phyloP scores from a whole-genome alignment of 2,888 invertebrate genomes.

The Chrysotoxum bicinctum region DNA sequence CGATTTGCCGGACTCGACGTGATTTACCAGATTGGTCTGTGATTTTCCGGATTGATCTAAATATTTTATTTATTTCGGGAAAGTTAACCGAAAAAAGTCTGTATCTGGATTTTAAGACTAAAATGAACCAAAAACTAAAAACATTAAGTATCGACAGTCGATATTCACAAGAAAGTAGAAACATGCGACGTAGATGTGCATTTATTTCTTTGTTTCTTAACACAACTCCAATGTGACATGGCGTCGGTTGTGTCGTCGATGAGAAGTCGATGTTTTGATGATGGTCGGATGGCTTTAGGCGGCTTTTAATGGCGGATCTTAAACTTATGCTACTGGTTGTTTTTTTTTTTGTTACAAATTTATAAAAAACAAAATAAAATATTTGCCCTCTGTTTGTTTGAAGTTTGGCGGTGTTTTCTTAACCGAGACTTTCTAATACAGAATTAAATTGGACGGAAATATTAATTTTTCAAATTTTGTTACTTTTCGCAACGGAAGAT shows the following conservation, averaged over 20 bases:
- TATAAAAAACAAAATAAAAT: background rate
- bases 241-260: background rate
- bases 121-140: too few species aligned
- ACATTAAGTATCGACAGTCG: too few species aligned
- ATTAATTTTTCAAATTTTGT: background rate
- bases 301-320: conserved; percentile 40
- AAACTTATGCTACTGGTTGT: conserved; percentile 34
- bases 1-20: too few species aligned
- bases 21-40: too few species aligned
- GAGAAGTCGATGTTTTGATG: conserved; percentile 46
- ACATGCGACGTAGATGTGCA: background rate
- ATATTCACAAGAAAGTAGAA: background rate
- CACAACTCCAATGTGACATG: conserved; percentile 28
- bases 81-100: too few species aligned
- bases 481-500: background rate
- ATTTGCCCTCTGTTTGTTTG: conserved; percentile 36
- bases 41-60: too few species aligned
- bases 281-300: conserved; percentile 12
- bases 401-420: conserved; percentile 16
- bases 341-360: background rate
- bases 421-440: background rate
- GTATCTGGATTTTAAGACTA: too few species aligned
- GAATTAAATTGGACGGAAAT: conserved; percentile 3
- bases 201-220: background rate
- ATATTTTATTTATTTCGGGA: too few species aligned